Conservation (phyloP, 2,797 vertebrate genomes). For the Fundulus diaphanus region DNA sequence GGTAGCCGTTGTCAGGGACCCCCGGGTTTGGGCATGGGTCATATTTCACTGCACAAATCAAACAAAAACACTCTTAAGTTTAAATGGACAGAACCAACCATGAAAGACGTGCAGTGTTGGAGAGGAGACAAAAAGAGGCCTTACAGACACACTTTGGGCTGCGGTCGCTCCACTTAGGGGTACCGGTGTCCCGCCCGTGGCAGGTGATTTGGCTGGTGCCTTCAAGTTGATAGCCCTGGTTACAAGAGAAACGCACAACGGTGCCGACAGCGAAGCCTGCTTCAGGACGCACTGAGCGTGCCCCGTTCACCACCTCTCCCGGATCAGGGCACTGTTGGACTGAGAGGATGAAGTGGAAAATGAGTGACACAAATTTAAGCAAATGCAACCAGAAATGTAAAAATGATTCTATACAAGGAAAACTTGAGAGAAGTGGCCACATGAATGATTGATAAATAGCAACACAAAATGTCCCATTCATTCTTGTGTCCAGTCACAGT, state of each 20-base stretch:
- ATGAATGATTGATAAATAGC: not conserved
- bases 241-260: slow-evolving; percentile 90
- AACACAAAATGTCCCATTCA: not conserved
- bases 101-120: not conserved
- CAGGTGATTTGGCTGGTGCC: slow-evolving; percentile 90
- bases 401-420: not conserved
- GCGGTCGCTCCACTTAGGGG: slow-evolving; percentile 94
- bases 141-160: slow-evolving; percentile 94
- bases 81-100: not conserved
- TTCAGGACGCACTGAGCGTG: slow-evolving; percentile 86
- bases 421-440: not conserved
- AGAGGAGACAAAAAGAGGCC: slow-evolving; percentile 57
- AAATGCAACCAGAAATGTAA: too few species aligned
- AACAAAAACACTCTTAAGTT: slow-evolving; percentile 1
- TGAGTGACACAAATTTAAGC: not conserved
- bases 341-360: slow-evolving; percentile 51
- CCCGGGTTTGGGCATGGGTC: slow-evolving; percentile 93
- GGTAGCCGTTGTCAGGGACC: slow-evolving; percentile 93
- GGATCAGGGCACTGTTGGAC: slow-evolving; percentile 92
- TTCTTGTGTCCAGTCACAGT: not conserved
- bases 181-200: slow-evolving; percentile 89
- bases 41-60: slow-evolving; percentile 82
- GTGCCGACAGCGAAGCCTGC: slow-evolving; percentile 89
- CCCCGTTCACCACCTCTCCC: slow-evolving; percentile 90
- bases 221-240: slow-evolving; percentile 91